Conservation (phyloP, 2,888 invertebrate genomes). For the Stenchaetothrips biformis region DNA sequence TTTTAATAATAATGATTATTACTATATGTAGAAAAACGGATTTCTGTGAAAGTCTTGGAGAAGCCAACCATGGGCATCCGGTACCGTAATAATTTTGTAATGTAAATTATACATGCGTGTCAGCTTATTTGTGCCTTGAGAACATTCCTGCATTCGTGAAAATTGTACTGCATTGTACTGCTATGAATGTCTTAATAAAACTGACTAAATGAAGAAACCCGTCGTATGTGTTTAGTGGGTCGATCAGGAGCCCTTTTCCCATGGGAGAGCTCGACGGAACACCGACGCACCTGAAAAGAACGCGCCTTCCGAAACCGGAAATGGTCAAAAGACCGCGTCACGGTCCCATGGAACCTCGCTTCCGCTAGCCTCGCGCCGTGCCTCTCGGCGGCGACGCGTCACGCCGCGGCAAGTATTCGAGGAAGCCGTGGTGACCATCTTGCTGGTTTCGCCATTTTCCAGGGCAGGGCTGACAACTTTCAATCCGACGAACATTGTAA, state of each 20-base stretch:
- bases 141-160: neutral
- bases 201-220: neutral
- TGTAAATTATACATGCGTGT: no score
- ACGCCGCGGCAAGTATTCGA: neutral
- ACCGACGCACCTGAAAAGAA: neutral
- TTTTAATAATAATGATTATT: neutral
- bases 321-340: neutral
- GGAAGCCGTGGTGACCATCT: neutral
- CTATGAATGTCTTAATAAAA: neutral
- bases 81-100: no score
- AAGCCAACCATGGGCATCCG: no score
- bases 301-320: neutral
- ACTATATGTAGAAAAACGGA: neutral
- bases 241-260: neutral
- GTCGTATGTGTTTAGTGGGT: neutral
- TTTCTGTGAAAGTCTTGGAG: neutral
- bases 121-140: neutral
- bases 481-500: neutral
- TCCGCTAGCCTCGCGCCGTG: neutral
- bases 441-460: slow-evolving; percentile 3
- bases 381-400: neutral
- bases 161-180: neutral
- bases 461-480: slow-evolving; percentile 18
- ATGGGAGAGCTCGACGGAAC: neutral
- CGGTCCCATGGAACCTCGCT: neutral